Evolutionary conservation across 2,113 vertebrate species (phyloP), one percentile per base, ranked within the genome.

Genomic region (Phocoena phocoena): DNA sequence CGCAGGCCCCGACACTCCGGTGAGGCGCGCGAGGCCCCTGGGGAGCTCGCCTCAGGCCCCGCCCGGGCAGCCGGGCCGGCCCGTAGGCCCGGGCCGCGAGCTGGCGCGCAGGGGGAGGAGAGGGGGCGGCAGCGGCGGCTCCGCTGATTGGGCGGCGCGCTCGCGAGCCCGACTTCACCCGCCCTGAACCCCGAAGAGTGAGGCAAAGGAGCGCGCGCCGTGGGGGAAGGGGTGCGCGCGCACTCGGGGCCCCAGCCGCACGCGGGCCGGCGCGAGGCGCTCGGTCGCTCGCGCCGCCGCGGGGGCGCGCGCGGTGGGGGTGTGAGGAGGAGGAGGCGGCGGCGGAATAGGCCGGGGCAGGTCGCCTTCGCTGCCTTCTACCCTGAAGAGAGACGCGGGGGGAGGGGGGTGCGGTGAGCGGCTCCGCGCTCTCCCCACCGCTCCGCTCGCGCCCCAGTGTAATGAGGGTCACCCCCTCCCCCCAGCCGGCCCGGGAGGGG

Each of bases 161-260:
- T 85, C 60, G 77, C 92, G 88, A 96, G 97, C 96, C 96, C 90
- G 97, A 89, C 90, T 98, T 98, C 98, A 98, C 98, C 98, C 97
- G 96, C 96, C 95, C 97, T 97, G 98, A 98, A 98, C 98, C 98
- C 98, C 98, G 87, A 98, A 98, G 98, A 98, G 94, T 90, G 97
- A 96, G 97, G 96, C 87, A 65, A 55, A 95, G 96, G 98, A 84
- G 96, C 97, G 98, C 83, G 95, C 86, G 95, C 70, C 68, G 93
- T 44, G 95, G 96, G 90, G 92, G 77, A 44, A 88, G 83, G 88
- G 87, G 94, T n/a, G 97, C 83, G 95, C 93, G 97, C 96, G 93
- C 98, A 80, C 96, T 80, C 73, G 31, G 90, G 89, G 91, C 86
- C 41, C n/a, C 71, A 31, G 90, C 31, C 92, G 95, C 98, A 97